Percentiles rank a stretch among this genome's conserved stretches.
Conservation (phyloP, 2,113 vertebrate genomes). For the Anser cygnoides region DNA sequence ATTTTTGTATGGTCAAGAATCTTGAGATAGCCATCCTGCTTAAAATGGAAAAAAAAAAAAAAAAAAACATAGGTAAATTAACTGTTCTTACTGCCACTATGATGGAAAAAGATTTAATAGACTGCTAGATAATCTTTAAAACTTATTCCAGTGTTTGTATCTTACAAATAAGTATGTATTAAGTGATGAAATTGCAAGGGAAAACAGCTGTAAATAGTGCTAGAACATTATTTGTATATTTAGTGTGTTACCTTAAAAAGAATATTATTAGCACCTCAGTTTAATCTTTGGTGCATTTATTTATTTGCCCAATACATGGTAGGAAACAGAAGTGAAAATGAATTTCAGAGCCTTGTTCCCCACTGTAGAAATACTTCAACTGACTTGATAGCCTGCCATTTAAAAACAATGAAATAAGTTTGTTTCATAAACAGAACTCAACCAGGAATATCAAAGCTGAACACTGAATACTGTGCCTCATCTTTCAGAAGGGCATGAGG, state of each 20-base stretch:
- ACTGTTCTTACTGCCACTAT: not conserved
- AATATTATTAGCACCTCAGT: conserved; percentile 26
- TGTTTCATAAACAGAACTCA: not conserved
- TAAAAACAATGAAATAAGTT: not conserved
- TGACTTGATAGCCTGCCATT: not conserved
- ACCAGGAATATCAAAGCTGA: not conserved
- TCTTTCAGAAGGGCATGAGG: not conserved
- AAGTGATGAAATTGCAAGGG: conserved; percentile 15
- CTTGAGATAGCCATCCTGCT: conserved; percentile 41
- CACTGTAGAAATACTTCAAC: not conserved
- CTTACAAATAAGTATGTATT: conserved; percentile 22
- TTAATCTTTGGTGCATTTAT: conserved; percentile 33
- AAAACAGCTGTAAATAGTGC: conserved; percentile 60
- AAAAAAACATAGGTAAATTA: not conserved
- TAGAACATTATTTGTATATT: conserved; percentile 47
- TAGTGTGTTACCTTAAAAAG: not conserved
- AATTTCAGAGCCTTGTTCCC: not conserved
- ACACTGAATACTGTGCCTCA: not conserved
- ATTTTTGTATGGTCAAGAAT: not conserved
- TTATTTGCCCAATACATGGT: conserved; percentile 35
- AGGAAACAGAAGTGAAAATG: not conserved
- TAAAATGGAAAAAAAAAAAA: not conserved
- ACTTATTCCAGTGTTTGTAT: not conserved
- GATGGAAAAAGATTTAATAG: not conserved
- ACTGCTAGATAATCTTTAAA: conserved; percentile 13